Base-by-base conservation (phyloP, 2,797 vertebrate species). In the Argya squamiceps region DNA sequence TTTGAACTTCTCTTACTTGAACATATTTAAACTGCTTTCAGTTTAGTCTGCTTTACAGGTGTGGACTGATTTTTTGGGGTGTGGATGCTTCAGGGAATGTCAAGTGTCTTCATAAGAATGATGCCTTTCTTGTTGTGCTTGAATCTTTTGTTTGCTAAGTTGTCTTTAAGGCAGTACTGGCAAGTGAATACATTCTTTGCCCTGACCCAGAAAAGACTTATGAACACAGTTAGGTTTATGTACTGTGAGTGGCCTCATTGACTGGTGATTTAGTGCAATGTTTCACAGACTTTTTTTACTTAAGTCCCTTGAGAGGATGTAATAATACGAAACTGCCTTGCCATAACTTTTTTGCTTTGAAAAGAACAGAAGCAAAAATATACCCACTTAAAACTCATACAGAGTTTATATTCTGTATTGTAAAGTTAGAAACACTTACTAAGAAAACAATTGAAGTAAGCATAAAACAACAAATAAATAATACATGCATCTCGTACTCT, bases 61-160 rank as follows among this genome's bases (percentile, higher is more conserved):
- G 85, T 96, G 97, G 92, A 85, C 71, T 94, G 69, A 73, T 89
- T 82, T 92, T 70, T 90, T 82, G 64, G 87, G 89, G 78, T 82
- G 91, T 93, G 76, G 92, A 79, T 95, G 81, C 92, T 97, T 81
- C 82, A 93, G 89, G 75, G 95, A 96, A 90, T 81, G 92, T 89
- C 87, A 97, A 93, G 86, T 91, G 52, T 79, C 71, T 85, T 94
- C 50, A 13, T 75, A 75, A 94, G 95, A 95, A 93, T 89, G 73
- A 87, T 63, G 83, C 63, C 93, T 97, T 98, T 96, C 92, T 92
- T 88, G 67, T 85, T 96, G 67, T 52, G 65, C 91, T 86, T 96
- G 89, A 93, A 90, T 92, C 91, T 84, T 97, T 81, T 94, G 69
- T 92, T 97, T 96, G 78, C 63, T 96, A 86, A 95, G 71, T 82